Conservation (phyloP, 2,888 invertebrate species). For the Antitype chi region DNA sequence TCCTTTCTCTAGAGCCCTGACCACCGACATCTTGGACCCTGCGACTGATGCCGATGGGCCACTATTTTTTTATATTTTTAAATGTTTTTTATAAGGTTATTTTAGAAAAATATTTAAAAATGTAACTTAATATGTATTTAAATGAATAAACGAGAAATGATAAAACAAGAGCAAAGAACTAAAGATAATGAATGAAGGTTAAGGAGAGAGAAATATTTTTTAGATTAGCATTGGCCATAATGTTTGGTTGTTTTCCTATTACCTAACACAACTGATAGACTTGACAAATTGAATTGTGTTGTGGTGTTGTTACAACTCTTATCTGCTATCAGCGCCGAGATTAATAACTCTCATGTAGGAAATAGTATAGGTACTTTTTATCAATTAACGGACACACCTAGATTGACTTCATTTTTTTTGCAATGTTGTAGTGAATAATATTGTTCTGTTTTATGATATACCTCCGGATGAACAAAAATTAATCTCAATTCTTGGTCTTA, state of each 20-base stretch:
- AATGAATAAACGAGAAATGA: no score
- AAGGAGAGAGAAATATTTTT: no score
- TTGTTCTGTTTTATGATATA: not conserved
- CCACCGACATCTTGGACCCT: no score
- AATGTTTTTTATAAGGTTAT: no score
- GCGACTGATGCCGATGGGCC: no score
- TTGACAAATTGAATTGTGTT: constrained; percentile 42
- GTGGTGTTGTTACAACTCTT: constrained; percentile 29
- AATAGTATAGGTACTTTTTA: constrained; percentile 19
- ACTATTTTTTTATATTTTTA: no score
- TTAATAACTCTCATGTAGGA: constrained; percentile 20
- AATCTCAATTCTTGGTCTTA: not conserved
- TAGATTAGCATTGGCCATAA: not conserved
- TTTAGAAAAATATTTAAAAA: no score
- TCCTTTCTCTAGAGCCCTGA: no score
- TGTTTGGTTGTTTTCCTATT: constrained; percentile 8
- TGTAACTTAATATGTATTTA: no score
- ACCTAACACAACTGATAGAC: constrained; percentile 11
- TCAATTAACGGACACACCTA: constrained; percentile 23
- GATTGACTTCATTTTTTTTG: not conserved
- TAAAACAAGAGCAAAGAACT: no score
- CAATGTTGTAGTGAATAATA: not conserved
- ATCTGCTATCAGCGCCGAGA: constrained; percentile 37
- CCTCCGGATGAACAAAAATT: not conserved
- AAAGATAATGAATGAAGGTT: no score